phyloP scores from a whole-genome alignment of 2,797 vertebrate genomes.

The Myioborus melanocephalus region DNA sequence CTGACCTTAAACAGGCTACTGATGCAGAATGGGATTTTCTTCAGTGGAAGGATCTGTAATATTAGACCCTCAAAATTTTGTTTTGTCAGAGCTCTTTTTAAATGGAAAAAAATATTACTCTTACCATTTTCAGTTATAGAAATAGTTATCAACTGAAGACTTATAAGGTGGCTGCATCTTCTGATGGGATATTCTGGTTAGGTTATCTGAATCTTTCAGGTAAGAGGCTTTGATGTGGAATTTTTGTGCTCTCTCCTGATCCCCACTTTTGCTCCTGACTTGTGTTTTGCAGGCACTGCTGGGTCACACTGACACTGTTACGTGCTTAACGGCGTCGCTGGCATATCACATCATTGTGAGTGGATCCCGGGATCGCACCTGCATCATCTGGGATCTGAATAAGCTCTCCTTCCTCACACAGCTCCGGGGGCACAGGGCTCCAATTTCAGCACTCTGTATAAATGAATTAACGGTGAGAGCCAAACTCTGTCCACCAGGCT shows the following conservation, averaged over 20 bases:
- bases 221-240: neutral
- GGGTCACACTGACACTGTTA: constrained; percentile 94
- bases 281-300: constrained; percentile 83
- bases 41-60: neutral
- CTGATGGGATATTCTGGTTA: neutral
- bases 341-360: constrained; percentile 97
- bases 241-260: neutral
- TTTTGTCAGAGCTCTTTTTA: neutral
- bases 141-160: neutral
- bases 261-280: neutral
- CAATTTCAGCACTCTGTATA: constrained; percentile 95
- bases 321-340: constrained; percentile 89
- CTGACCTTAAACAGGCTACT: neutral
- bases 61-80: neutral
- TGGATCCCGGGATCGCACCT: constrained; percentile 94
- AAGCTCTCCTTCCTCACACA: constrained; percentile 96
- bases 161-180: neutral
- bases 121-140: neutral
- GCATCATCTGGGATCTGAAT: constrained; percentile 99
- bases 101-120: neutral
- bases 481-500: rapidly evolving
- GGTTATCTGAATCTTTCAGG: neutral
- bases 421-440: constrained; percentile 92
- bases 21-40: neutral
- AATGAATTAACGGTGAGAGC: constrained; percentile 88